Evolutionary conservation across 2,797 vertebrate genomes (phyloP), one percentile per base, ranked within the genome.

Genomic region (Rhabdomys pumilio): DNA sequence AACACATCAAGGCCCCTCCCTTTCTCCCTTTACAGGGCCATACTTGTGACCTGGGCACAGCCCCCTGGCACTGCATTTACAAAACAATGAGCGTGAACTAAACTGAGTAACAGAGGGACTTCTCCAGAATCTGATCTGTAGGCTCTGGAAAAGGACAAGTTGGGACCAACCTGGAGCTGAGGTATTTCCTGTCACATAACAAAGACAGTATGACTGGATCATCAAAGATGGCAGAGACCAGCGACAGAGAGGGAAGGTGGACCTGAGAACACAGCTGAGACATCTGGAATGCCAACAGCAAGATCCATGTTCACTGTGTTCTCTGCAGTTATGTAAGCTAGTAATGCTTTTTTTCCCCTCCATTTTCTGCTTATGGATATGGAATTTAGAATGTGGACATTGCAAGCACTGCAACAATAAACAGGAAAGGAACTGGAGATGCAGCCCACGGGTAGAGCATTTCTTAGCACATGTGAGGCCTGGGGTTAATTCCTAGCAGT

Each of bases 271-370:
- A 1, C 12, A 81, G 26, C 55, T 73, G 55, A 87, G n/a, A 11
- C 17, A 65, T 24, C 31, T 89, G 59, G 24, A 95, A 69, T 91
- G 93, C 38, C 81, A 77, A 47, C 57, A 31, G 29, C 19, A 59
- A 31, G 79, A 89, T n/a, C 22, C 86, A 92, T 0, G 0, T 8
- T 85, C 13, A 85, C 26, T 53, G 41, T 6, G 93, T 55, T 82
- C 38, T 89, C 57, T 93, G 67, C 82, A 96, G 67, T 92, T 90
- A 86, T 13, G 67, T 59, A 31, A 92, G 29, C 31, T 61, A 91
- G 8, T 73, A 61, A 15, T 50, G 53, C 9, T 7, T 26, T 80
- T 26, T 61, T 82, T 47, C 34, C 61, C 55, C 38, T 31, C 41
- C 17, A n/a, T 31, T 41, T 53, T 83, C 53, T 82, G 12, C 50